Evolutionary conservation across 2,113 vertebrate genomes (phyloP).

Genomic region (Alosa alosa): DNA sequence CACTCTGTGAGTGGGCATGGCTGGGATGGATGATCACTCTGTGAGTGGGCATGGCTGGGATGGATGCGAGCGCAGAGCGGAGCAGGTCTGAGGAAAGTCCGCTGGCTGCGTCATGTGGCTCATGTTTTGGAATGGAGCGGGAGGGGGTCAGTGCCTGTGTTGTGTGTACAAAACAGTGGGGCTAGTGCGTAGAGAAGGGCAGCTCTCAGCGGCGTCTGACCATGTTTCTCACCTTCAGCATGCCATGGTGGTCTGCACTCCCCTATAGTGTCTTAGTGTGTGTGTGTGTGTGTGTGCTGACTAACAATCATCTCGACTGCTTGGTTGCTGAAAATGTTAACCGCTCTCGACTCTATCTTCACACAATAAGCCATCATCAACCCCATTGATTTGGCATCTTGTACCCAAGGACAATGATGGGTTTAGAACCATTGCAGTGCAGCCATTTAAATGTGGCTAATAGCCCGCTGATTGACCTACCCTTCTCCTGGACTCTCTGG

Average conservation of each 20-base stretch:
- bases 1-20: neutral
- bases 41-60: neutral
- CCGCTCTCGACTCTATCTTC: neutral
- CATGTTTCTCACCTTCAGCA: neutral
- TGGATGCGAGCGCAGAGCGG: neutral
- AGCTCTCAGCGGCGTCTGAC: neutral
- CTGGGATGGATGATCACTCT: neutral
- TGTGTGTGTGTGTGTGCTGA: neutral
- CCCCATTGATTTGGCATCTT: neutral
- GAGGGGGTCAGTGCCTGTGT: neutral
- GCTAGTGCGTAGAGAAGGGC: neutral
- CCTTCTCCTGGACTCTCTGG: neutral
- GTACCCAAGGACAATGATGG: neutral
- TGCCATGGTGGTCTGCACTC: neutral
- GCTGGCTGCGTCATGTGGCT: neutral
- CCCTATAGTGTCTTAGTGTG: neutral
- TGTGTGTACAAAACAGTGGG: conserved; percentile 9
- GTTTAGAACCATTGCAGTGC: neutral
- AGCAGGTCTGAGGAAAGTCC: neutral
- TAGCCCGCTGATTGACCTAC: neutral
- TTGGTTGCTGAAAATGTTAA: neutral
- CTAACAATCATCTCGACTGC: neutral
- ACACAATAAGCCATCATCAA: neutral
- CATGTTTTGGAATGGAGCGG: neutral
- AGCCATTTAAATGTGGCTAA: neutral